A percentile compares a stretch with the other conserved stretches of the same genome.
Evolutionary conservation across 1,140 invertebrate genomes (phyloP).

Genomic region (Cotesia typhae): DNA sequence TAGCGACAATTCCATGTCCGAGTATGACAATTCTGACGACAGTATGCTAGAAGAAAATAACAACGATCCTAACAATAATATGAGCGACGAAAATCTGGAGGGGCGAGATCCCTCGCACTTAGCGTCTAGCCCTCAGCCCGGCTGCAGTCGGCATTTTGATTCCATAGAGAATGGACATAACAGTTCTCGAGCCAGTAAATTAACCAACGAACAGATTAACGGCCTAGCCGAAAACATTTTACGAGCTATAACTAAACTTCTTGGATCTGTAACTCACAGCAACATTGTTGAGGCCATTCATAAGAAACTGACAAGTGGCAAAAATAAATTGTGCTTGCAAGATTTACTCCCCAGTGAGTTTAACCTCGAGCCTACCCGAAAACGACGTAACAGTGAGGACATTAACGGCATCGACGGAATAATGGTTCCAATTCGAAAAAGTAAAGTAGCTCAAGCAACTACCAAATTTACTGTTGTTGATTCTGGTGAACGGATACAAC

Average conservation of each 20-base stretch:
- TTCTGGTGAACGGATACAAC: no score
- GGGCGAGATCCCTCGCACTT: no score
- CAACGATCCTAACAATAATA: constrained; percentile 16
- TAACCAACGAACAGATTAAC: background rate
- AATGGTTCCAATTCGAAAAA: no score
- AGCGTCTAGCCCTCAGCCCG: constrained; percentile 20
- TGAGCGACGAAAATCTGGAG: background rate
- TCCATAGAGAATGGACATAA: background rate
- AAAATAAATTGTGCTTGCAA: constrained; percentile 42
- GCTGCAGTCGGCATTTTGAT: constrained; percentile 43
- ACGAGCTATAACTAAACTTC: constrained; percentile 13
- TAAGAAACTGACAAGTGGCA: constrained; percentile 33
- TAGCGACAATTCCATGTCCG: no score
- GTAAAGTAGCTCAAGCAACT: no score
- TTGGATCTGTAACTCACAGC: constrained; percentile 30
- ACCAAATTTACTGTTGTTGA: no score
- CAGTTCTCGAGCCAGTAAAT: background rate
- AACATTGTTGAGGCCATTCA: constrained; percentile 33
- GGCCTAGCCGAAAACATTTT: constrained; percentile 32
- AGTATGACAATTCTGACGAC: no score
- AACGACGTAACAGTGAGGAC: constrained; percentile 5
- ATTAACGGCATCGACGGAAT: background rate
- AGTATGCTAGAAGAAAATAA: constrained; percentile 14
- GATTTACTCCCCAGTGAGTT: constrained; percentile 38
- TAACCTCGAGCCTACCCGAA: background rate